Evolutionary conservation across 2,888 invertebrate genomes (phyloP).

Genomic region (Anaspis maculata): DNA sequence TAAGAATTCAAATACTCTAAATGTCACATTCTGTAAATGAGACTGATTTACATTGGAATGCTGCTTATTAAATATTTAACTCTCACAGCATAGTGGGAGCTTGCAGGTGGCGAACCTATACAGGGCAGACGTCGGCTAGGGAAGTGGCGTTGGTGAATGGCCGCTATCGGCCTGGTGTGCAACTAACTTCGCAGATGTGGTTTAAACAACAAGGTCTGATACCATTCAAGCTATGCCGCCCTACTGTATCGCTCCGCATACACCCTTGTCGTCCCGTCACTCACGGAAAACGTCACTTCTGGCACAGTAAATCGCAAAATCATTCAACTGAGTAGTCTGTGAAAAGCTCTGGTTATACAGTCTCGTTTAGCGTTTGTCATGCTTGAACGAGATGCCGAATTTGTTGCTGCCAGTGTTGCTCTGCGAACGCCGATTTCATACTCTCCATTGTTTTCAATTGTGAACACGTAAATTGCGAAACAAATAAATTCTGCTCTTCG

Average conservation of each 20-base stretch:
- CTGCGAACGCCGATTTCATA: slow-evolving; percentile 14
- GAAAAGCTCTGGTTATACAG: slow-evolving; percentile 35
- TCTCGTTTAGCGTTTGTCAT: slow-evolving; percentile 29
- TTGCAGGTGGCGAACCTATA: slow-evolving; percentile 11
- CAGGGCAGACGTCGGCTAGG: slow-evolving; percentile 1
- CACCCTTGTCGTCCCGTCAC: slow-evolving; percentile 30
- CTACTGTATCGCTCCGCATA: slow-evolving; percentile 23
- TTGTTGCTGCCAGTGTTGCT: slow-evolving; percentile 17
- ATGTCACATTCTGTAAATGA: slow-evolving; percentile 37
- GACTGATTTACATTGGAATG: slow-evolving; percentile 41
- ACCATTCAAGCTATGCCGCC: slow-evolving; percentile 30
- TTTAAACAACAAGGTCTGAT: slow-evolving; percentile 35
- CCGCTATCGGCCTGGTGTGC: slow-evolving; percentile 25
- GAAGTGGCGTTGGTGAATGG: slow-evolving; percentile 16
- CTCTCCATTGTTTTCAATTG: slow-evolving; percentile 16
- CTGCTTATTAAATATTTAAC: slow-evolving; percentile 41
- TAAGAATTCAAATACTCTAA: slow-evolving; percentile 40
- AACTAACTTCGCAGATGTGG: slow-evolving; percentile 36
- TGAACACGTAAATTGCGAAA: slow-evolving; percentile 14
- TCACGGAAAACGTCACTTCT: slow-evolving; percentile 34
- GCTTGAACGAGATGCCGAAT: slow-evolving; percentile 26
- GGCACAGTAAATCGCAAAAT: slow-evolving; percentile 25
- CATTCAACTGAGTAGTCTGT: slow-evolving; percentile 36
- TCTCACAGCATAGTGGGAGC: slow-evolving; percentile 9
- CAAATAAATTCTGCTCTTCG: slow-evolving; percentile 11